These are phyloP conservation scores for Hartigia nigra DNA, from an alignment of 2,888 invertebrate genomes.

Conservation along the genomic window DNA sequence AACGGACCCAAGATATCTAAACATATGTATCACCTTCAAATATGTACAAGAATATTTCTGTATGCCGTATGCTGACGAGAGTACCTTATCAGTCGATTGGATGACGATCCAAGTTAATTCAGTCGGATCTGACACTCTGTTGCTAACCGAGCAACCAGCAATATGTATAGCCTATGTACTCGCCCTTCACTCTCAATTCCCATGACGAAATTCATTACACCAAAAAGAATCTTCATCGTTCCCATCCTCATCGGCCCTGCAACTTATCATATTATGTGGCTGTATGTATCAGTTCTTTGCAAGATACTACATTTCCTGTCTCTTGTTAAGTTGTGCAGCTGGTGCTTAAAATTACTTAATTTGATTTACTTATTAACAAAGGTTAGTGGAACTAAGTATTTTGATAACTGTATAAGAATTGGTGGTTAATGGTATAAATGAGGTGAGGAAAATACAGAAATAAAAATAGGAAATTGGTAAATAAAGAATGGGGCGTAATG, in stretches of 20 bases:
- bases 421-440: not conserved
- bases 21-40: not conserved
- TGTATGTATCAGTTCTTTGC: not conserved
- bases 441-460: not conserved
- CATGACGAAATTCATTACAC: not conserved
- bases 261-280: not conserved
- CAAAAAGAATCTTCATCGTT: not conserved
- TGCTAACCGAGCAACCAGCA: not conserved
- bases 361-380: not conserved
- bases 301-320: not conserved
- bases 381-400: not conserved
- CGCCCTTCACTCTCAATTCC: not conserved
- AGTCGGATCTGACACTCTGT: not conserved
- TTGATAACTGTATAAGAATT: not conserved
- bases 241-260: not conserved
- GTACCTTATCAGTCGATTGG: not conserved
- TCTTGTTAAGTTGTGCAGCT: not conserved
- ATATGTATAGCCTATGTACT: not conserved
- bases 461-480: not conserved
- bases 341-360: not conserved
- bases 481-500: not conserved
- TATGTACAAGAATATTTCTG: not conserved
- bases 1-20: not conserved
- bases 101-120: not conserved
- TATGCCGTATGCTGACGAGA: not conserved